A percentile compares a stretch with the other conserved stretches of the same genome.
Evolutionary conservation across 1,140 invertebrate genomes (phyloP).

Genomic region (Venturia canescens): DNA sequence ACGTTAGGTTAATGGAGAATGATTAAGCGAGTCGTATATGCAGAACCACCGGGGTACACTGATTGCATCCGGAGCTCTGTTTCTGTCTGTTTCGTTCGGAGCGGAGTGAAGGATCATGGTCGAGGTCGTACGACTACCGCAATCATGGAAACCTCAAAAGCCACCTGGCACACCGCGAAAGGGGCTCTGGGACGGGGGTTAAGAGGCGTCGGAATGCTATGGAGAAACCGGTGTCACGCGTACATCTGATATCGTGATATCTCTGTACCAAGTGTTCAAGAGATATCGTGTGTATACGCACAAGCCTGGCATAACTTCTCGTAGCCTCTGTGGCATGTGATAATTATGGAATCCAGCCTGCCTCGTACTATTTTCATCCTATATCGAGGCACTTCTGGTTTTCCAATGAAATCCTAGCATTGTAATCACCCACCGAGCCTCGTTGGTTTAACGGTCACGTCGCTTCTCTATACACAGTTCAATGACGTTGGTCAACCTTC

Average conservation of each 20-base stretch:
- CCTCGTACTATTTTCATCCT: not conserved
- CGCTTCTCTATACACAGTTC: not conserved
- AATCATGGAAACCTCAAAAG: slow-evolving; percentile 32
- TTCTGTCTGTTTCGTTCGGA: not conserved
- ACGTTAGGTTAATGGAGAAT: no score
- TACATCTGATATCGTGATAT: not conserved
- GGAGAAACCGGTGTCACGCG: slow-evolving; percentile 22
- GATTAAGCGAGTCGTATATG: no score
- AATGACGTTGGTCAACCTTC: not conserved
- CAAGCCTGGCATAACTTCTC: slow-evolving; percentile 22
- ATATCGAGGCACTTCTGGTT: not conserved
- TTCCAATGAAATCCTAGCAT: not conserved
- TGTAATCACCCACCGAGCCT: not conserved
- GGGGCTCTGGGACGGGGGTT: not conserved
- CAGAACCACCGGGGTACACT: not conserved
- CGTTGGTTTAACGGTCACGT: slow-evolving; percentile 1
- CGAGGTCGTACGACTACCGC: slow-evolving; percentile 1
- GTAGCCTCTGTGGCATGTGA: slow-evolving; percentile 30
- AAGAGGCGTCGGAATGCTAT: not conserved
- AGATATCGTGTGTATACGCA: not conserved
- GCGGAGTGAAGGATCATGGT: not conserved
- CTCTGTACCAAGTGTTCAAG: slow-evolving; percentile 33
- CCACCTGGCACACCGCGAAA: slow-evolving; percentile 23
- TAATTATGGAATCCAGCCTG: slow-evolving; percentile 24
- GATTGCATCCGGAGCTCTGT: not conserved